Percentiles rank a stretch among this genome's conserved stretches.
Evolutionary conservation across 1,140 invertebrate genomes (phyloP).

Genomic region (Chymomyza costata): DNA sequence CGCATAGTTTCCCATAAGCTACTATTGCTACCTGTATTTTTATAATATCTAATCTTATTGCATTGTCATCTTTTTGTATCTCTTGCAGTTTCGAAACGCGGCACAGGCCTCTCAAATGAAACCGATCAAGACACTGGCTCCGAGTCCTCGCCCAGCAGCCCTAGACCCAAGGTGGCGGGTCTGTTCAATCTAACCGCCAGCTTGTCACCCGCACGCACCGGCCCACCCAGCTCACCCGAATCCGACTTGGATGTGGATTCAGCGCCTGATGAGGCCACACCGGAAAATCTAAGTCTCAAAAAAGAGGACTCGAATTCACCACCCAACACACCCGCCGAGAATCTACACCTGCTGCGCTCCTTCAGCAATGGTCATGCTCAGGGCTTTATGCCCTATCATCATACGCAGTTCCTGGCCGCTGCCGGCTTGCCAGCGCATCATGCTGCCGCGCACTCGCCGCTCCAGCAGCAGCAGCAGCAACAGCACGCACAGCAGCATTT

Average conservation of each 20-base stretch:
- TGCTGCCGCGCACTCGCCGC: slow-evolving; percentile 41
- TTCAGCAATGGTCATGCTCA: slow-evolving; percentile 59
- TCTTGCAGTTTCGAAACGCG: slow-evolving; percentile 78
- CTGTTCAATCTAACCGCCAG: slow-evolving; percentile 68
- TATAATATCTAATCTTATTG: slow-evolving; percentile 10
- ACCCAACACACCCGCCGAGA: slow-evolving; percentile 66
- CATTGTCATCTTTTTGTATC: neutral
- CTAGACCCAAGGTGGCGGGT: slow-evolving; percentile 74
- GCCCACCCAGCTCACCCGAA: slow-evolving; percentile 75
- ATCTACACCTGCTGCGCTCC: slow-evolving; percentile 60
- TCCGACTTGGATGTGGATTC: slow-evolving; percentile 77
- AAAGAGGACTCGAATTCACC: slow-evolving; percentile 75
- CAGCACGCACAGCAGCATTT: slow-evolving; percentile 70
- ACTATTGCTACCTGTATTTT: slow-evolving; percentile 26
- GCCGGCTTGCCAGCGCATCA: slow-evolving; percentile 56
- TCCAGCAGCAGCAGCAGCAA: slow-evolving; percentile 55
- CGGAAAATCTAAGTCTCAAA: slow-evolving; percentile 80
- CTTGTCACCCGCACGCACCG: slow-evolving; percentile 75
- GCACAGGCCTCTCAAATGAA: slow-evolving; percentile 75
- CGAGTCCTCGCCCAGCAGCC: slow-evolving; percentile 77
- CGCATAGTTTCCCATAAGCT: slow-evolving; percentile 47
- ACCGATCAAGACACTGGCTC: slow-evolving; percentile 74
- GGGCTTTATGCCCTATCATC: slow-evolving; percentile 76
- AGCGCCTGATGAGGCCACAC: slow-evolving; percentile 78
- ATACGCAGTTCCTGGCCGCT: slow-evolving; percentile 75